phyloP scores from a whole-genome alignment of 2,797 vertebrate genomes.

The Cetoscarus ocellatus region DNA sequence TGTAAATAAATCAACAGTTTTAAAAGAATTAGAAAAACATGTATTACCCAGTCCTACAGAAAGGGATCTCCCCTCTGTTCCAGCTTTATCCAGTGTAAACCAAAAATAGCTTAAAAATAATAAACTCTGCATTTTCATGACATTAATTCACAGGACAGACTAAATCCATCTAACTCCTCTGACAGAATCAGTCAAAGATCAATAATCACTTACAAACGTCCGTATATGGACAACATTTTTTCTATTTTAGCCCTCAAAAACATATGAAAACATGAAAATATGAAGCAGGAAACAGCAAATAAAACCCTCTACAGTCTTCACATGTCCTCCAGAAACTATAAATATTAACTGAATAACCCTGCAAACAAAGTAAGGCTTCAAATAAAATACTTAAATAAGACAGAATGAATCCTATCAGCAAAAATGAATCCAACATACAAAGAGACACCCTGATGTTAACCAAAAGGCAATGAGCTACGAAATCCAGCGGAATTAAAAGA shows the following conservation, averaged over 20 bases:
- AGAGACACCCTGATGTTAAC: not conserved
- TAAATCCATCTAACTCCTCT: no score
- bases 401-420: not conserved
- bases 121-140: not conserved
- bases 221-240: not conserved
- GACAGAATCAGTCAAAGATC: no score
- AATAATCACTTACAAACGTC: no score
- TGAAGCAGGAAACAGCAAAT: not conserved
- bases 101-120: not conserved
- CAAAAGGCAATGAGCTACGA: not conserved
- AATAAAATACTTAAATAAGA: not conserved
- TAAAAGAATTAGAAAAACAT: not conserved
- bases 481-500: not conserved
- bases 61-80: no score
- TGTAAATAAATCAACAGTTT: conserved; percentile 12
- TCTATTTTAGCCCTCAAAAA: not conserved
- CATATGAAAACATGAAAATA: not conserved
- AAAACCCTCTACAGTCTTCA: not conserved
- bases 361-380: not conserved
- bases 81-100: not conserved
- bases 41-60: not conserved
- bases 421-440: not conserved
- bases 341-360: not conserved
- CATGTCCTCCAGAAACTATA: not conserved
- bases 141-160: no score